Conservation (phyloP, 2,113 vertebrate genomes). For the Deroptyus accipitrinus region DNA sequence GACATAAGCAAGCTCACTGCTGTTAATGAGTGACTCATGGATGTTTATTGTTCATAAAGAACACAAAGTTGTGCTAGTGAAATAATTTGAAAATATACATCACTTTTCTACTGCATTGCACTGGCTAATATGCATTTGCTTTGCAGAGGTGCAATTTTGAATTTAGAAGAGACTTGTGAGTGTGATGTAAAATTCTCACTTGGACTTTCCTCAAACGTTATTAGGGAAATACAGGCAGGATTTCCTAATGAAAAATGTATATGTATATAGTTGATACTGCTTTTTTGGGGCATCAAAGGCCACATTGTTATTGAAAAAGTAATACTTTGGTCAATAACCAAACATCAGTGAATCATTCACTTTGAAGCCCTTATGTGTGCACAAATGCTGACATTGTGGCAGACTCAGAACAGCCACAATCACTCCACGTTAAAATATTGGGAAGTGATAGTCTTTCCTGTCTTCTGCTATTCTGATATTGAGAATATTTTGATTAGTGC, state of each 20-base stretch:
- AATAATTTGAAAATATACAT: not conserved
- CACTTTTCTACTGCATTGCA: not conserved
- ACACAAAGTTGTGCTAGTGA: not conserved
- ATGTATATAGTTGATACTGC: not conserved
- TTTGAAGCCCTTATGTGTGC: not conserved
- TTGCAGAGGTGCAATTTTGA: not conserved
- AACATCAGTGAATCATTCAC: not conserved
- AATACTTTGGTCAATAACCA: not conserved
- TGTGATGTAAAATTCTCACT: not conserved
- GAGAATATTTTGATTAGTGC: not conserved
- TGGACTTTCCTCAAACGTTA: not conserved
- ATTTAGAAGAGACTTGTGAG: not conserved
- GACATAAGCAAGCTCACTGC: not conserved
- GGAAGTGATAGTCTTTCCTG: not conserved
- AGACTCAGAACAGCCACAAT: not conserved
- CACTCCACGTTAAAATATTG: not conserved
- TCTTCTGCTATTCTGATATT: not conserved
- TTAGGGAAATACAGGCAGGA: not conserved
- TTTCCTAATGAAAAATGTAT: not conserved
- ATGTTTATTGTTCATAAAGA: not conserved
- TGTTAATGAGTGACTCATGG: slow-evolving; percentile 51
- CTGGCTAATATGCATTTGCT: not conserved
- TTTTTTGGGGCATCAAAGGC: not conserved
- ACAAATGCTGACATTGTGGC: not conserved
- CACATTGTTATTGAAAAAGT: not conserved